These are phyloP conservation scores for Hippocampus comes DNA, from an alignment of 2,113 vertebrate genomes.

Conservation along the genomic window DNA sequence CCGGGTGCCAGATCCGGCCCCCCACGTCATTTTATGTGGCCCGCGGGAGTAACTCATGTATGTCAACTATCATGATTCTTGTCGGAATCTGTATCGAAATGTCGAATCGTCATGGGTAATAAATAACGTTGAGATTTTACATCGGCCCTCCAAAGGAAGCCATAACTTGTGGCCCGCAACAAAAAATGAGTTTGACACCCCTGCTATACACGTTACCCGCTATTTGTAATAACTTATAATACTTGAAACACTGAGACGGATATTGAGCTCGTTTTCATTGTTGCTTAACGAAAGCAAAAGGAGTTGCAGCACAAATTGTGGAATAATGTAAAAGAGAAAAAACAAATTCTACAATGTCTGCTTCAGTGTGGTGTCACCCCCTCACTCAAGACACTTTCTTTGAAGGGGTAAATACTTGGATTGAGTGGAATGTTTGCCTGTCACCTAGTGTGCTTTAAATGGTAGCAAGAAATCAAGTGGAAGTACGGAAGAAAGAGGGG, in stretches of 20 bases:
- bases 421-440: slow-evolving; percentile 60
- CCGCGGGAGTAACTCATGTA: too few relatives aligned
- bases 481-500: slow-evolving; percentile 40
- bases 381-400: slow-evolving; percentile 56
- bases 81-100: too few relatives aligned
- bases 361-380: slow-evolving; percentile 50
- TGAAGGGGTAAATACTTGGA: slow-evolving; percentile 69
- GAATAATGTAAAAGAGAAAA: neutral
- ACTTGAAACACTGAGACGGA: slow-evolving; percentile 17
- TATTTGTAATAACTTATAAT: slow-evolving; percentile 20
- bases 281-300: slow-evolving; percentile 41
- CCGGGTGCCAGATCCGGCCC: too few relatives aligned
- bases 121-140: too few relatives aligned
- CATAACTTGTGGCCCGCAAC: too few relatives aligned
- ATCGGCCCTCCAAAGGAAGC: too few relatives aligned
- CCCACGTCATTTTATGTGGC: too few relatives aligned
- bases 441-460: slow-evolving; percentile 63
- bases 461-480: slow-evolving; percentile 63
- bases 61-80: too few relatives aligned
- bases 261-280: slow-evolving; percentile 30
- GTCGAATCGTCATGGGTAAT: too few relatives aligned
- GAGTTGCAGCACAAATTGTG: slow-evolving; percentile 55
- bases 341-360: slow-evolving; percentile 44
- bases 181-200: too few relatives aligned
- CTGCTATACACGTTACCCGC: too few relatives aligned